Base-by-base conservation (phyloP, 2,113 vertebrate genomes). In the Scopus umbretta region DNA sequence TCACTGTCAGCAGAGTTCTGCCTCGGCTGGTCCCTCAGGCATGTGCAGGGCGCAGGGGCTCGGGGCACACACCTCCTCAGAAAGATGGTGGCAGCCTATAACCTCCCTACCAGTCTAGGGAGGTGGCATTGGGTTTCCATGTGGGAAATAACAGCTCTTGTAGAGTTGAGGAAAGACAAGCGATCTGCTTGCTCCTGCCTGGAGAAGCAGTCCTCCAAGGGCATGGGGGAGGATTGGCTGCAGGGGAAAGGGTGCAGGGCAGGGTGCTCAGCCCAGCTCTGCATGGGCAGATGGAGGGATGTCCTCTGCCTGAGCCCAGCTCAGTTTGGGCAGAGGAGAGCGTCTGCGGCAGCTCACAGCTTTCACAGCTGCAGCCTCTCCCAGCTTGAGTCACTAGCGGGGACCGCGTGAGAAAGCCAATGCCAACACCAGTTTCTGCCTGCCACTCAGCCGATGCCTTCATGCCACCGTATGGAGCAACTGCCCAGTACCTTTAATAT, bases 31-130 rank as follows among this genome's bases (percentile, higher is more conserved):
- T 6, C 13, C 11, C 13, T 11, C 3, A 3, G 6, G 34, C n/a
- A 18, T 0, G 0, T 36, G 26, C 1, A 0, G 9, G 4, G 10
- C 2, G 2, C 16, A 1, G 25, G 7, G 5, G 10, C 20, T 53
- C 1, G 2, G 61, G 27, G 20, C 5, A 2, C 0, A 5, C 2
- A 1, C 10, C 32, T 40, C 7, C 3, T 11, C 5, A 20, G 9
- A 32, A n/a, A 67, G 30, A 9, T 14, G 21, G 14, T 71, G 38
- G 11, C 68, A 59, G n/a, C 11, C 55, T 78, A 25, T 11, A 62
- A 55, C 3, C 7, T 6, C 16, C 4, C 1, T 0, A 4, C 29
- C 12, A 27, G 6, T 34, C 40, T 66, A 58, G n/a, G 16, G 16
- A 40, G 49, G 27, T 45, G 52, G 11, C n/a, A 10, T 18, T 40